A percentile compares a stretch with the other conserved stretches of the same genome.
Conservation (phyloP, 2,888 invertebrate species). For the Sylvicola fuscatus region DNA sequence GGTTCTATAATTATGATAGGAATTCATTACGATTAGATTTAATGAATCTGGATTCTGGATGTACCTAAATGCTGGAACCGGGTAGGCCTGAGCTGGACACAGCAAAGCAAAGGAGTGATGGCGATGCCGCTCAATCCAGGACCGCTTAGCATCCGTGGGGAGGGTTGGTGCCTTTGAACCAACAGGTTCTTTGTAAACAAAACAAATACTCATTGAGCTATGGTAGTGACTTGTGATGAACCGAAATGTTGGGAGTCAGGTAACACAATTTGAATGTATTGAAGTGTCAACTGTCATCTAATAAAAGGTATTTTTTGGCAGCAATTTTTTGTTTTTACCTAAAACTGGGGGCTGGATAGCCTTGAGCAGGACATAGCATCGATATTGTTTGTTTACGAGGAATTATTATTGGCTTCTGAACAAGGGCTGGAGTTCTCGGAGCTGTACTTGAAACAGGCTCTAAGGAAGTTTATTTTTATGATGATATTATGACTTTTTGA, state of each 20-base stretch:
- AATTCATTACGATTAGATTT: neutral
- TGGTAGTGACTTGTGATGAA: neutral
- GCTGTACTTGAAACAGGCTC: slow-evolving; percentile 31
- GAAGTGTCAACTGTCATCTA: no score
- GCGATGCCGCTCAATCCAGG: slow-evolving; percentile 31
- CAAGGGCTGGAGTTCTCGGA: slow-evolving; percentile 27
- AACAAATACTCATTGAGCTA: slow-evolving; percentile 5
- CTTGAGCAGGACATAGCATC: slow-evolving; percentile 54
- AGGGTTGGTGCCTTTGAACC: slow-evolving; percentile 43
- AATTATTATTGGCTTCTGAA: slow-evolving; percentile 19
- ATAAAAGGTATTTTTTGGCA: slow-evolving; percentile 28
- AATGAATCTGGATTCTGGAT: slow-evolving; percentile 4
- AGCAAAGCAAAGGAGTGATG: slow-evolving; percentile 43
- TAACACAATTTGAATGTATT: no score
- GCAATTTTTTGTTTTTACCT: slow-evolving; percentile 28
- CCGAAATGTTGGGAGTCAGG: slow-evolving; percentile 29
- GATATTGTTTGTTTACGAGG: slow-evolving; percentile 22
- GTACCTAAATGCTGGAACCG: slow-evolving; percentile 44
- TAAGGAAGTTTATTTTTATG: slow-evolving; percentile 10
- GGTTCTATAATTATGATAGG: slow-evolving; percentile 28
- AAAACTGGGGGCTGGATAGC: slow-evolving; percentile 51
- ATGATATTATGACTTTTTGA: no score
- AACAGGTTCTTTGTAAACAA: slow-evolving; percentile 35
- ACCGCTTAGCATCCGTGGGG: slow-evolving; percentile 30
- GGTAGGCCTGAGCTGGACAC: slow-evolving; percentile 61